These are phyloP conservation scores for Lacerta viridis DNA, from an alignment of 2,797 vertebrate genomes.

Conservation along the genomic window DNA sequence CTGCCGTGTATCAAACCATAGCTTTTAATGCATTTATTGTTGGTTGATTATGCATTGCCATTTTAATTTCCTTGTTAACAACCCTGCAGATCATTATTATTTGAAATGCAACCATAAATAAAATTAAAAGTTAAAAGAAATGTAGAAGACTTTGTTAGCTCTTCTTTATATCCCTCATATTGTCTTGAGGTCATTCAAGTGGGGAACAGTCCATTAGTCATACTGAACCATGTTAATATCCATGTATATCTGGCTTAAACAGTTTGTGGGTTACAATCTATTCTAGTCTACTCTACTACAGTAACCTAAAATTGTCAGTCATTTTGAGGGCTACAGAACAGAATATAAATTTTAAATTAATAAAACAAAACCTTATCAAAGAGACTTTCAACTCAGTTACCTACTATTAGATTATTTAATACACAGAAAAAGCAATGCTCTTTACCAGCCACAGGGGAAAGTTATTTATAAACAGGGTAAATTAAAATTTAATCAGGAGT, in stretches of 20 bases:
- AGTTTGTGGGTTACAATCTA: background rate
- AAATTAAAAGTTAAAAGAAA: background rate
- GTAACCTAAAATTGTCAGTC: background rate
- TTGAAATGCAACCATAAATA: background rate
- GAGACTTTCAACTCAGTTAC: conserved; percentile 7
- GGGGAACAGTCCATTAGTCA: background rate
- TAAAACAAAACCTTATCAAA: background rate
- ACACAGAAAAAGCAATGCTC: background rate
- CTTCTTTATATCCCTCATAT: background rate
- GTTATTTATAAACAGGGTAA: conserved; percentile 11
- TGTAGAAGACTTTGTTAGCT: background rate
- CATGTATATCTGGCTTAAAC: background rate
- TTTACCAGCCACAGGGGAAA: conserved; percentile 29
- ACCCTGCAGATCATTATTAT: background rate
- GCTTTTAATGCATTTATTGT: background rate
- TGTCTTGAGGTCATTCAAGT: background rate
- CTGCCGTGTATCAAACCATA: background rate
- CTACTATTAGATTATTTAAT: conserved; percentile 13
- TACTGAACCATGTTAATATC: background rate
- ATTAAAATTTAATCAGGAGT: conserved; percentile 6
- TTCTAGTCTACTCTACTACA: background rate
- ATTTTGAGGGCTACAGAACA: background rate
- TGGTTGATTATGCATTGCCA: background rate
- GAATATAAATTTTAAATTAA: background rate
- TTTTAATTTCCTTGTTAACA: background rate